Evolutionary conservation across 53 echinoderm and acorn worm genomes (phyloP).

Genomic region (Arbacia lixula): DNA sequence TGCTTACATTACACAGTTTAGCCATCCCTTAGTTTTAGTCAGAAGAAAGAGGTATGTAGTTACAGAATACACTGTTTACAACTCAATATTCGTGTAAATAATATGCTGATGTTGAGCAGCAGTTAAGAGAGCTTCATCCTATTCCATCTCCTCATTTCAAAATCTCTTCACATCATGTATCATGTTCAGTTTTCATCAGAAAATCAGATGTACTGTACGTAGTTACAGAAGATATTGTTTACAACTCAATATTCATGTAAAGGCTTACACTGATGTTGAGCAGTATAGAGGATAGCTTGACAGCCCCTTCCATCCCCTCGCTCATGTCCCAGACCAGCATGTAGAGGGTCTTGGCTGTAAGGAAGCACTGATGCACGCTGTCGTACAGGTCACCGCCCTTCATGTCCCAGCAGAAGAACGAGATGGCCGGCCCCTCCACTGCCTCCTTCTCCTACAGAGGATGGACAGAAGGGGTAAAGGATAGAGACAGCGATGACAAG

Average conservation of each 20-base stretch:
- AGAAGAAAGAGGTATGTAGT: no score
- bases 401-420: conserved; percentile 83
- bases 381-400: conserved; percentile 78
- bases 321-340: conserved; percentile 77
- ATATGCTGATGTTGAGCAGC: background rate
- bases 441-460: conserved; percentile 11
- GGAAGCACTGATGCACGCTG: conserved; percentile 75
- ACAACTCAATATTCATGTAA: no score
- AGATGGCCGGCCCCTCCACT: conserved; percentile 43
- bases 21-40: no score
- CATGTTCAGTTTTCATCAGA: background rate
- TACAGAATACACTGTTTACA: no score
- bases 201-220: no score
- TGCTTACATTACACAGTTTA: no score
- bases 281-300: conserved; percentile 69
- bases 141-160: no score
- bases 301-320: conserved; percentile 65
- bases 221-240: no score
- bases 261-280: conserved; percentile 74
- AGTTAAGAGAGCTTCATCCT: background rate
- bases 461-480: no score
- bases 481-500: no score
- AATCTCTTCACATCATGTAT: background rate
- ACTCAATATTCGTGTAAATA: no score
- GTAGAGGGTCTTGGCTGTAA: conserved; percentile 75